Conservation (phyloP, 2,888 invertebrate genomes). For the Cerceris rybyensis region DNA sequence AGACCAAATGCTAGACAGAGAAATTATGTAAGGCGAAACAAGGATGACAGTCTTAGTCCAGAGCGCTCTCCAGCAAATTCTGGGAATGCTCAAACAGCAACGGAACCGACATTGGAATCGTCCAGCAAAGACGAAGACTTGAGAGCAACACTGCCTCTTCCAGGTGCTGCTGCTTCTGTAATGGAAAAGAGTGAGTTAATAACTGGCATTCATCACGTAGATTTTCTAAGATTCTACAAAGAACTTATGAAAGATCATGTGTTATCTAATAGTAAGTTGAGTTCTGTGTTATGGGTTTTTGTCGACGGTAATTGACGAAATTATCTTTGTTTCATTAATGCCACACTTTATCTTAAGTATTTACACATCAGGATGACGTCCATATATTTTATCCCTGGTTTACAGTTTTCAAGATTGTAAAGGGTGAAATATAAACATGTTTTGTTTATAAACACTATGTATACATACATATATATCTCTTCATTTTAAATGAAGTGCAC, state of each 20-base stretch:
- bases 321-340: conserved; percentile 32
- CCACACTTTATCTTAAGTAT: conserved; percentile 34
- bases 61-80: conserved; percentile 75
- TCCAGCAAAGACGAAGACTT: conserved; percentile 80
- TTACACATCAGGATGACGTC: conserved; percentile 32
- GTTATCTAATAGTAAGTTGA: conserved; percentile 33
- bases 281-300: conserved; percentile 1
- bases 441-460: conserved; percentile 16
- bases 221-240: conserved; percentile 23
- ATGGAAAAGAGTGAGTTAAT: conserved; percentile 77
- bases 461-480: conserved; percentile 11
- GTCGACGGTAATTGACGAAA: neutral
- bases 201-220: conserved; percentile 25
- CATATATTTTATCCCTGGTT: conserved; percentile 41
- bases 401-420: conserved; percentile 40
- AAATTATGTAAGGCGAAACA: conserved; percentile 87
- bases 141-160: conserved; percentile 74
- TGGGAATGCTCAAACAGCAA: conserved; percentile 59
- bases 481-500: conserved; percentile 29
- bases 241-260: conserved; percentile 26
- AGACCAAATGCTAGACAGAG: conserved; percentile 81
- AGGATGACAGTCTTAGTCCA: conserved; percentile 85
- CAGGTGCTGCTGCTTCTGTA: conserved; percentile 62
- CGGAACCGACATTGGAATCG: conserved; percentile 68
- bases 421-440: conserved; percentile 37